A percentile compares a stretch with the other conserved stretches of the same genome.
Conservation (phyloP, 1,140 invertebrate species). For the Antheraea pernyi region DNA sequence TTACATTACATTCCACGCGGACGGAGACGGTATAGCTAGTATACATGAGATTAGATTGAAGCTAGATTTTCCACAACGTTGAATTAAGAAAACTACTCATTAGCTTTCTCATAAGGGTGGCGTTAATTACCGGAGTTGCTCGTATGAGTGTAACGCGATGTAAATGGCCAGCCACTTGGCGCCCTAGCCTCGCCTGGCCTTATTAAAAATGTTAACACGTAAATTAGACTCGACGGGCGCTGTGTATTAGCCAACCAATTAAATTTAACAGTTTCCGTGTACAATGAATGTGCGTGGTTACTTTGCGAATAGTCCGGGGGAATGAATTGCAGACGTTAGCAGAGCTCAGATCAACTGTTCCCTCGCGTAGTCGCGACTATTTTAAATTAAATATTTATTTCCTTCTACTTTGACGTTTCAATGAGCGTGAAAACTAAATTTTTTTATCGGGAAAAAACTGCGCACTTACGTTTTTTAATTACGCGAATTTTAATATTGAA, state of each 20-base stretch:
- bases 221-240: slow-evolving; percentile 69
- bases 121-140: slow-evolving; percentile 75
- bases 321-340: slow-evolving; percentile 35
- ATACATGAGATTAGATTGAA: background rate
- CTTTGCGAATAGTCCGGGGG: slow-evolving; percentile 46
- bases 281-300: slow-evolving; percentile 52
- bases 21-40: too few relatives aligned
- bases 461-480: slow-evolving; percentile 67
- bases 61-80: too few relatives aligned
- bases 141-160: slow-evolving; percentile 60
- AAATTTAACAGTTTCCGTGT: slow-evolving; percentile 63
- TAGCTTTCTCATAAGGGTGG: slow-evolving; percentile 73
- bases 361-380: slow-evolving; percentile 27
- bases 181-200: slow-evolving; percentile 67
- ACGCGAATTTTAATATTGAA: slow-evolving; percentile 66
- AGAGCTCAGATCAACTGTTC: slow-evolving; percentile 13
- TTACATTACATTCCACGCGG: too few relatives aligned
- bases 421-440: background rate
- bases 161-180: slow-evolving; percentile 75
- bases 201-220: slow-evolving; percentile 78
- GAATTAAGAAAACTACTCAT: slow-evolving; percentile 74
- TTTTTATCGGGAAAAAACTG: slow-evolving; percentile 42
- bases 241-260: slow-evolving; percentile 75
- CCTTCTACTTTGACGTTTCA: slow-evolving; percentile 53
- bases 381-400: slow-evolving; percentile 27